phyloP scores from a whole-genome alignment of 2,113 vertebrate species.

The Numenius arquata region DNA sequence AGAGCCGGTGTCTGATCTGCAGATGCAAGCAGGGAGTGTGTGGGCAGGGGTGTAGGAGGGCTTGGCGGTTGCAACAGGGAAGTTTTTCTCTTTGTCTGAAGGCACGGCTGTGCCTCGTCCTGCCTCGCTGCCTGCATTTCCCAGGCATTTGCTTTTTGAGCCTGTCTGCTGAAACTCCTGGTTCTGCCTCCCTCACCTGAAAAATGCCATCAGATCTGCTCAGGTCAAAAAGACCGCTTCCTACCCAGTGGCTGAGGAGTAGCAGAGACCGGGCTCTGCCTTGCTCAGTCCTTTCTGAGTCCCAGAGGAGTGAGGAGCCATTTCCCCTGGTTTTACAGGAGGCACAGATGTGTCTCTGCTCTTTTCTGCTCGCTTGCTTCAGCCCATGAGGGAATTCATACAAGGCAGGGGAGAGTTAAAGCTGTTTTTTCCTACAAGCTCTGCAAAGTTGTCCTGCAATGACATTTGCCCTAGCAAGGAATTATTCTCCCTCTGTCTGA shows the following conservation, averaged over 20 bases:
- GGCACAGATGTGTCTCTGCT: not conserved
- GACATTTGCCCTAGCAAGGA: constrained; percentile 24
- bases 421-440: not conserved
- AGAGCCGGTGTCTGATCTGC: not conserved
- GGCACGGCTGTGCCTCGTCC: not conserved
- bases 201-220: not conserved
- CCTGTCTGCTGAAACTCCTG: not conserved
- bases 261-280: not conserved
- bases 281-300: accelerated
- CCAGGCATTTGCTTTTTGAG: not conserved
- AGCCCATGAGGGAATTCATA: not conserved
- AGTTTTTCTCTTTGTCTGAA: constrained; percentile 10
- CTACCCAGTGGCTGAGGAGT: not conserved
- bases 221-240: not conserved
- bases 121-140: not conserved
- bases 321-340: not conserved
- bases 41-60: constrained; percentile 13
- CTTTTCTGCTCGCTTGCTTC: not conserved
- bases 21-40: not conserved
- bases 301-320: not conserved
- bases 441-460: not conserved
- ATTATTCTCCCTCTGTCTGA: not conserved
- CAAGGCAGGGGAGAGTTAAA: not conserved
- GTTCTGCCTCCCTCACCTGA: not conserved
- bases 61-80: not conserved